A percentile compares a stretch with the other conserved stretches of the same genome.
These are phyloP conservation scores for Varanus komodoensis DNA, from an alignment of 2,113 vertebrate genomes.

Conservation along the genomic window DNA sequence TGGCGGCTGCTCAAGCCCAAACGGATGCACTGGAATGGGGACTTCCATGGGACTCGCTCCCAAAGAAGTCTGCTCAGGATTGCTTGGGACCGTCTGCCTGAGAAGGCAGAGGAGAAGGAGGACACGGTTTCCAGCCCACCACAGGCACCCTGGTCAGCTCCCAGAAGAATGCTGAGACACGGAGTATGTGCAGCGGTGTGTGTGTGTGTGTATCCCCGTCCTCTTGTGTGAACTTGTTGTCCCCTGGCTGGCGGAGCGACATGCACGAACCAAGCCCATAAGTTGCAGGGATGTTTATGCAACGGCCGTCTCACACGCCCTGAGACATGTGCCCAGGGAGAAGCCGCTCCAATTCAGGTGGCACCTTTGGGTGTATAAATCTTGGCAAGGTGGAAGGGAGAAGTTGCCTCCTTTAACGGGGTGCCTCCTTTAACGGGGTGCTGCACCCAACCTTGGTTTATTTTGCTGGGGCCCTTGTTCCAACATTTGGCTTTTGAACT, in stretches of 20 bases:
- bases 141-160: background rate
- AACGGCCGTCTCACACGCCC: background rate
- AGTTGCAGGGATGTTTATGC: background rate
- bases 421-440: background rate
- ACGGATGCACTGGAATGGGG: background rate
- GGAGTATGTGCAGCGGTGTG: background rate
- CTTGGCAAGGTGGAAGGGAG: background rate
- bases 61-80: background rate
- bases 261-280: background rate
- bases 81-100: background rate
- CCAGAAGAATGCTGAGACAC: background rate
- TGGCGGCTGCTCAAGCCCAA: too few relatives aligned
- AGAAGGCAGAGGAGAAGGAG: too few relatives aligned
- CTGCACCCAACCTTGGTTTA: background rate
- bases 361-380: background rate
- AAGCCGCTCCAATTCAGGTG: background rate
- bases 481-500: background rate
- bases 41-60: background rate
- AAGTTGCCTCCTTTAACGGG: background rate
- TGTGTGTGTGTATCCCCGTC: too few relatives aligned
- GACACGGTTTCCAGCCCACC: background rate
- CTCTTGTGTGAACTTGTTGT: background rate
- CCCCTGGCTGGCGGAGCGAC: background rate
- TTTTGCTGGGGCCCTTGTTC: background rate
- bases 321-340: background rate